Base-by-base conservation (phyloP, 2,113 vertebrate genomes). In the Abramis brama region DNA sequence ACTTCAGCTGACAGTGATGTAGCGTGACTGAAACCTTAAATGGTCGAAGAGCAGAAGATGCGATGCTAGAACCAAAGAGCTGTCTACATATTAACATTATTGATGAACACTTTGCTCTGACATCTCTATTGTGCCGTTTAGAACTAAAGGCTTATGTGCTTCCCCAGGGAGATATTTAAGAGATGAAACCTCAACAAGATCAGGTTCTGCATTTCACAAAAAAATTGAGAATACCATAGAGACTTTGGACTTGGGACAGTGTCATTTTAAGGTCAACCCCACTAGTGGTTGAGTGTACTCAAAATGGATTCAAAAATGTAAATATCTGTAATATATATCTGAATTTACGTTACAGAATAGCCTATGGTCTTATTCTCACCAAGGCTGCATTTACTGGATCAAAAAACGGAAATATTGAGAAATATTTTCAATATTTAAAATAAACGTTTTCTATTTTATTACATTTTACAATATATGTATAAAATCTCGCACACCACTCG, bases 1-100 rank as follows among this genome's bases (percentile, higher is more conserved):
- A 76, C 71, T 52, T 55, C 36, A 9, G 66, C 71, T 78, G 50
- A 87, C 80, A 60, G 73, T 75, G 73, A 68, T 82, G 79, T 75
- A 86, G 85, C 59, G 43, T 66, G 82, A 77, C 74, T 25, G 19
- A 73, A 80, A 15, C 36, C 66, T 81, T 59, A 17, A 86, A 55
- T 19, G 57, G 30, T 45, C 33, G 30, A 43, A 27, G 9, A 77
- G 55, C 62, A 79, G 45, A 85, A 52, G 62, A 68, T 36, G 11
- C 13, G n/a, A 76, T 76, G 45, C 45, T 52, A 52, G 47, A 30
- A 77, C 74, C 74, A 77, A 77, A 77, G 74, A 77, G 47, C 74
- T 55, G 45, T 50, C 74, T 25, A 77, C 47, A 55, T 77, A 55
- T 77, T 55, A 77, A 30, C 47, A 55, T 77, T 77, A 77, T 77